phyloP scores from a whole-genome alignment of 2,888 invertebrate genomes.

The Galerucella nymphaeae region DNA sequence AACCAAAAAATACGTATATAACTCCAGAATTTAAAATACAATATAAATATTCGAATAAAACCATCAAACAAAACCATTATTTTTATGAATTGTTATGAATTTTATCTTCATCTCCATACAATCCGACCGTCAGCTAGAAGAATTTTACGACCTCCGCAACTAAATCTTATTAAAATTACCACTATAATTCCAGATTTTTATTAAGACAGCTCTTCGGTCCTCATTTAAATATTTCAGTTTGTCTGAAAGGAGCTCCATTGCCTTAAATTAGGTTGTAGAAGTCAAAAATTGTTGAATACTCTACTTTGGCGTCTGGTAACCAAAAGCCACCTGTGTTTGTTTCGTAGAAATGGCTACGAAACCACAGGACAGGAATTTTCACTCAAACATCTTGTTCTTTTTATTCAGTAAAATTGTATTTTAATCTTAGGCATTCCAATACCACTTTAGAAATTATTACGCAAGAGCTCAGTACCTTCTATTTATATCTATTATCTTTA shows the following conservation, averaged over 20 bases:
- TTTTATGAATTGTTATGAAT: constrained; percentile 33
- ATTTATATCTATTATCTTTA: too few species aligned
- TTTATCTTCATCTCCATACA: constrained; percentile 34
- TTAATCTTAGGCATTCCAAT: too few species aligned
- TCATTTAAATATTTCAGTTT: constrained; percentile 38
- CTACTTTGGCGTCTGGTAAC: constrained; percentile 30
- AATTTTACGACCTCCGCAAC: constrained; percentile 30
- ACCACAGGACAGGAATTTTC: neutral
- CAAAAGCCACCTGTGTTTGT: constrained; percentile 37
- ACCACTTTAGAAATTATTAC: too few species aligned
- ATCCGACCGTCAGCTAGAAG: constrained; percentile 28
- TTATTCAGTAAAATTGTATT: too few species aligned
- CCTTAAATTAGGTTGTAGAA: constrained; percentile 35
- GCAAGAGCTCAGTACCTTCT: too few species aligned
- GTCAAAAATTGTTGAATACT: constrained; percentile 33
- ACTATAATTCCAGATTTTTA: constrained; percentile 39
- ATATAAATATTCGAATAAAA: constrained; percentile 20
- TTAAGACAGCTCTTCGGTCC: constrained; percentile 39
- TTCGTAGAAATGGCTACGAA: neutral
- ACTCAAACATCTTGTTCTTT: neutral
- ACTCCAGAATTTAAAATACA: constrained; percentile 17
- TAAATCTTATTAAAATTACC: constrained; percentile 40
- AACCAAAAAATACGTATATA: too few species aligned
- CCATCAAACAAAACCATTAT: constrained; percentile 21
- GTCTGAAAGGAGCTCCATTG: constrained; percentile 24